Conservation (phyloP, 2,113 vertebrate genomes). For the Mustelus asterias region DNA sequence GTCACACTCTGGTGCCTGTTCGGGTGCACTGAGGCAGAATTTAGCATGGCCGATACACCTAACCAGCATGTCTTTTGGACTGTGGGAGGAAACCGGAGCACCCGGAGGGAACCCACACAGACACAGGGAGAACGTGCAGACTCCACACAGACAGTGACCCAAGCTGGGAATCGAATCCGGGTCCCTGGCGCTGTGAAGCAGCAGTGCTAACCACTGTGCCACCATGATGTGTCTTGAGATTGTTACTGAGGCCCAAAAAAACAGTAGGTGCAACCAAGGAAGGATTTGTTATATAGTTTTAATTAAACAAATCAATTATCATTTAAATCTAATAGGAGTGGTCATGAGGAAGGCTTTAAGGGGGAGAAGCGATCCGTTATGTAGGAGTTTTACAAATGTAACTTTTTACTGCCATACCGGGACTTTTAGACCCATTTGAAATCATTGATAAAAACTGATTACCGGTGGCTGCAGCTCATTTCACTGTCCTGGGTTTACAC, state of each 20-base stretch:
- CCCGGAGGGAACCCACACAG: no score
- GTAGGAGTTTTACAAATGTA: slow-evolving; percentile 24
- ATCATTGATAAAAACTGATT: background rate
- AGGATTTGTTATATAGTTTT: background rate
- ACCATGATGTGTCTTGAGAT: background rate
- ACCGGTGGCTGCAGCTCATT: background rate
- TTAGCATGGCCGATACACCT: no score
- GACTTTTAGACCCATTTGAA: background rate
- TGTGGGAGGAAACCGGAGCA: no score
- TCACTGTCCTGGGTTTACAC: slow-evolving; percentile 41
- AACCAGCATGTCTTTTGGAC: no score
- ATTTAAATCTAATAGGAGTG: background rate
- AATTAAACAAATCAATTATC: slow-evolving; percentile 9
- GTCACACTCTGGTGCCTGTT: no score
- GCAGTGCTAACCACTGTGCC: no score
- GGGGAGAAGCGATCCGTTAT: background rate
- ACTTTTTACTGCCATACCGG: background rate
- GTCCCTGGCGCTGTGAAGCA: no score
- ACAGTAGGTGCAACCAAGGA: background rate
- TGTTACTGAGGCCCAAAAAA: background rate
- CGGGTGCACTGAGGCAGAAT: no score
- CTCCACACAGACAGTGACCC: no score
- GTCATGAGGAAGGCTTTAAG: background rate
- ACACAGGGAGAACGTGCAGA: no score
- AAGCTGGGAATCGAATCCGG: no score